Evolutionary conservation across 2,888 invertebrate genomes (phyloP).

Genomic region (Colostygia pectinataria): DNA sequence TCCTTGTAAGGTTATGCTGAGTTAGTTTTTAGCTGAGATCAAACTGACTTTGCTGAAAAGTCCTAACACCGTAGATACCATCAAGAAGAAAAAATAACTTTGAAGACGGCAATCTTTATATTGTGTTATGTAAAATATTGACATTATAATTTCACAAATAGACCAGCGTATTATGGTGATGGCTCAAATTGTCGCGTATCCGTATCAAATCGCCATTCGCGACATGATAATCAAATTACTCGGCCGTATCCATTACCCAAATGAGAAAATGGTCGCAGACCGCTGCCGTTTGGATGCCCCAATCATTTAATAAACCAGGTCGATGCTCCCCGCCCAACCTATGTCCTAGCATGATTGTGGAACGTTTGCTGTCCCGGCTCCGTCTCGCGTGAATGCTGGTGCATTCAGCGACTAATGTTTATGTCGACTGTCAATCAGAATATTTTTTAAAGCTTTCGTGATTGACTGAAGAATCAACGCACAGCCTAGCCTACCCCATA

Average conservation of each 20-base stretch:
- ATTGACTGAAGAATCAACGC: too few relatives aligned
- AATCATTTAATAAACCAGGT: constrained; percentile 53
- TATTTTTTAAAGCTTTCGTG: too few relatives aligned
- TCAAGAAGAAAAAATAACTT: too few relatives aligned
- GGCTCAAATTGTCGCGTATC: constrained; percentile 28
- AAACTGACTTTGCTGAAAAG: too few relatives aligned
- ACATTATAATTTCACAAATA: not conserved
- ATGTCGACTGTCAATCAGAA: not conserved
- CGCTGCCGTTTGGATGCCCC: constrained; percentile 39
- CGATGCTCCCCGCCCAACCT: constrained; percentile 41
- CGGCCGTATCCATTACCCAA: constrained; percentile 35
- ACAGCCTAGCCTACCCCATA: too few relatives aligned
- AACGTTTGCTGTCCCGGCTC: constrained; percentile 42
- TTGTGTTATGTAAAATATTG: too few relatives aligned
- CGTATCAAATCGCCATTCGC: constrained; percentile 30
- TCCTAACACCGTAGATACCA: too few relatives aligned
- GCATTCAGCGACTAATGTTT: constrained; percentile 37
- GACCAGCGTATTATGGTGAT: constrained; percentile 1
- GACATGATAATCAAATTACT: constrained; percentile 34
- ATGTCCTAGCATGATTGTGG: constrained; percentile 16
- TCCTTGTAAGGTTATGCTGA: constrained; percentile 2
- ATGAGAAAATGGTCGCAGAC: constrained; percentile 35
- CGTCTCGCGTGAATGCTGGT: constrained; percentile 52
- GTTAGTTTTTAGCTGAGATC: not conserved
- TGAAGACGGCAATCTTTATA: too few relatives aligned